These are phyloP conservation scores for Panagrolaimus sp. DNA, from an alignment of 1,140 invertebrate species.

Conservation along the genomic window DNA sequence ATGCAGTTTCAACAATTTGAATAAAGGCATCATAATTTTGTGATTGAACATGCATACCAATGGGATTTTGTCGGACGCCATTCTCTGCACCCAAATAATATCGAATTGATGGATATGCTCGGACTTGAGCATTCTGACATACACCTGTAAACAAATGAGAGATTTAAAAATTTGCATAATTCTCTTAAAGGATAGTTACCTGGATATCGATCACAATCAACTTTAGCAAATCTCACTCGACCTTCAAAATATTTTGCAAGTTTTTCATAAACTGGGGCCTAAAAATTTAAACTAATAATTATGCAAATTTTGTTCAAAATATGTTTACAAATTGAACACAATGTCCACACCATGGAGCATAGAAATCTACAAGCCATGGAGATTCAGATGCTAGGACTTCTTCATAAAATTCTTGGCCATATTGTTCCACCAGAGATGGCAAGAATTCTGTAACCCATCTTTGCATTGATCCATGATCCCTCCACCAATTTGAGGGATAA, in stretches of 20 bases:
- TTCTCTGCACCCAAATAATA: conserved; percentile 31
- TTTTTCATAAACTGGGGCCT: conserved; percentile 50
- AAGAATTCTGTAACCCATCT: conserved; percentile 50
- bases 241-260: conserved; percentile 54
- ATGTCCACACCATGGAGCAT: conserved; percentile 69
- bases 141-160: conserved; percentile 15
- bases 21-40: conserved; percentile 31
- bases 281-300: no score
- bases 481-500: conserved; percentile 58
- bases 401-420: conserved; percentile 33
- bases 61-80: conserved; percentile 28
- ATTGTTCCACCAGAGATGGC: conserved; percentile 48
- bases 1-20: not conserved
- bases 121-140: conserved; percentile 33
- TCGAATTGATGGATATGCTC: conserved; percentile 40
- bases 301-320: no score
- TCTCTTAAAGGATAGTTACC: not conserved
- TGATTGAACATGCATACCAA: conserved; percentile 29
- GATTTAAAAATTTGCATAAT: no score
- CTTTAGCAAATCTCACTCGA: conserved; percentile 51
- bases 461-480: conserved; percentile 51
- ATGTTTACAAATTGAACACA: conserved; percentile 48
- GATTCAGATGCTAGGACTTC: conserved; percentile 69
- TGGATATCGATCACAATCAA: conserved; percentile 51
- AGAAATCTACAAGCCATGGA: conserved; percentile 93